Base-by-base conservation (phyloP, 2,797 vertebrate genomes). In the Tolypeutes matacus region DNA sequence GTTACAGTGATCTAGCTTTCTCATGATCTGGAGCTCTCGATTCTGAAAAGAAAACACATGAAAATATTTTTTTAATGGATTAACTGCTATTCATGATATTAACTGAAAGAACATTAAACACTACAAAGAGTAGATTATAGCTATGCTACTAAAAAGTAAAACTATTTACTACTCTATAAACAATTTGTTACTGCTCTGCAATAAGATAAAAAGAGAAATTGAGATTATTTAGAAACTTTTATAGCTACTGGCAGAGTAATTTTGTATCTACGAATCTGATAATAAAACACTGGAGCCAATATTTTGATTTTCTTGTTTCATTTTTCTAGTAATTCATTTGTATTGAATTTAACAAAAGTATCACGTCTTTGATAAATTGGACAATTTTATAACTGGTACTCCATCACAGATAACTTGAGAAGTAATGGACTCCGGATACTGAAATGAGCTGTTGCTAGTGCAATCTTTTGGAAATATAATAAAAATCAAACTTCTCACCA, bases 1-100 rank as follows among this genome's bases (percentile, higher is more conserved):
- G 98, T 99, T 99, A 99, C 99, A 99, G 98, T 99, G 99, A 98
- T 99, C 99, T 98, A 99, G 96, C 98, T 99, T 99, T 97, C 99
- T 99, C 99, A 99, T 99, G 98, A 99, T 99, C 98, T 99, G 99
- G 97, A 99, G 99, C 98, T 99, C 99, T 86, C 99, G 99, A 98
- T 99, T 99, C 99, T 99, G 98, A 96, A 98, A 98, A 97, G 91
- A 60, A 96, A 96, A 97, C 72, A 96, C 81, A 96, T 73, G 6
- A 39, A 96, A 95, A 86, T 62, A 86, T 97, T 46, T 92, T 75
- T 95, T 96, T 89, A 91, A 95, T 87, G 46, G 78, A 77, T 81
- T 39, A 93, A 87, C 56, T 82, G 39, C 34, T 93, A 89, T 42
- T 87, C n/a, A 94, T 80, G 46, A 94, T 86, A 88, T 78, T 67